Evolutionary conservation across 2,113 vertebrate species (phyloP).

Genomic region (Apteryx mantelli): DNA sequence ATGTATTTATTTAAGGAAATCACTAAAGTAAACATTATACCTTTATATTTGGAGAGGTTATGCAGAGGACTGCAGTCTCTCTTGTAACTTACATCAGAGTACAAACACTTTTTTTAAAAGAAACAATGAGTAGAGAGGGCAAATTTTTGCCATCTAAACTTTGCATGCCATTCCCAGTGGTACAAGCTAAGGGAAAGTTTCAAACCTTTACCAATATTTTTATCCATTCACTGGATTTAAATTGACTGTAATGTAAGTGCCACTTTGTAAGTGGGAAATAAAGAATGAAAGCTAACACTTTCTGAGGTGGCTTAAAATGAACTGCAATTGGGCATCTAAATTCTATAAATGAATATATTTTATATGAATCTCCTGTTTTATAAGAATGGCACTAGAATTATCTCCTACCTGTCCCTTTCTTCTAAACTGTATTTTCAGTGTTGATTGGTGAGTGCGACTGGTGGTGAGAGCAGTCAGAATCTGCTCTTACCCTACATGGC

Average conservation of each 20-base stretch:
- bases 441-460: not conserved
- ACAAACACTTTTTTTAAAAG: not conserved
- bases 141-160: not conserved
- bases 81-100: not conserved
- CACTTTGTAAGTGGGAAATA: not conserved
- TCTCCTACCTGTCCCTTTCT: not conserved
- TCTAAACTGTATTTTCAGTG: not conserved
- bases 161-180: not conserved
- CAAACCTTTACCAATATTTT: not conserved
- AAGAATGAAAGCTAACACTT: not conserved
- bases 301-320: not conserved
- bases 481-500: not conserved
- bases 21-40: not conserved
- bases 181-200: not conserved
- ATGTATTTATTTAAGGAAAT: conserved; percentile 17
- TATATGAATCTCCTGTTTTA: not conserved
- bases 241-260: not conserved
- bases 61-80: not conserved
- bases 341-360: not conserved
- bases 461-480: not conserved
- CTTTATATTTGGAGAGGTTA: not conserved
- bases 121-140: not conserved
- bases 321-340: not conserved
- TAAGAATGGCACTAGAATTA: not conserved
- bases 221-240: not conserved